phyloP scores from a whole-genome alignment of 2,113 vertebrate species.

The Cromileptes altivelis region DNA sequence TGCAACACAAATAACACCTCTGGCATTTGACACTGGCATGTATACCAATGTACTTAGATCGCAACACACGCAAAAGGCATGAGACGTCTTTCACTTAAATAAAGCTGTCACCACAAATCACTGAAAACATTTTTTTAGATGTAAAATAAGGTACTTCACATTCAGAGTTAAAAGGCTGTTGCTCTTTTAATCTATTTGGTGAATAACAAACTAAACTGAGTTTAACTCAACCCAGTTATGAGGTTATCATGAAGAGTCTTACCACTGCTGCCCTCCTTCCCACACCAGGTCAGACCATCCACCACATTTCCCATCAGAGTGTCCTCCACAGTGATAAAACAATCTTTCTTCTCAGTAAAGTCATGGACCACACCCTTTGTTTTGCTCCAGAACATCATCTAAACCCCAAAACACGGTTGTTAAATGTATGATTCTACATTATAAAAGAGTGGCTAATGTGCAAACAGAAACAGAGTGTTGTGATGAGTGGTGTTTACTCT shows the following conservation, averaged over 20 bases:
- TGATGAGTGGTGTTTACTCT: constrained; percentile 57
- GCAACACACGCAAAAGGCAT: background rate
- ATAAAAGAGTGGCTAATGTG: background rate
- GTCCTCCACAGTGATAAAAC: constrained; percentile 88
- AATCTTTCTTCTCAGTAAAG: constrained; percentile 72
- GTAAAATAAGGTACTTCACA: background rate
- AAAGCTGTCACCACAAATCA: background rate
- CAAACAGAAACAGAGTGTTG: background rate
- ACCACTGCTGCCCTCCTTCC: constrained; percentile 80
- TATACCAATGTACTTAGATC: too few species aligned
- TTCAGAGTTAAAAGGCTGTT: background rate
- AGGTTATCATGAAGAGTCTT: background rate
- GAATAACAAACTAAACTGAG: background rate
- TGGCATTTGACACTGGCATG: background rate
- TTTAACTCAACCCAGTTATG: background rate
- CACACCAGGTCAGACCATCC: constrained; percentile 89
- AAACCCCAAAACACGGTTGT: background rate
- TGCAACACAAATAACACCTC: background rate
- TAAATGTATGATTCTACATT: background rate
- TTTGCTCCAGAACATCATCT: constrained; percentile 94
- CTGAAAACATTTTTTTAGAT: background rate
- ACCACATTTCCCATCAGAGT: constrained; percentile 87
- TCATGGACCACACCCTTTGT: constrained; percentile 81
- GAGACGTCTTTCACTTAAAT: background rate
- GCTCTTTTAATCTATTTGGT: background rate